Percentiles rank a stretch among this genome's conserved stretches.
phyloP scores from a whole-genome alignment of 2,888 invertebrate genomes.

The Scelioninae gen. 2 region DNA sequence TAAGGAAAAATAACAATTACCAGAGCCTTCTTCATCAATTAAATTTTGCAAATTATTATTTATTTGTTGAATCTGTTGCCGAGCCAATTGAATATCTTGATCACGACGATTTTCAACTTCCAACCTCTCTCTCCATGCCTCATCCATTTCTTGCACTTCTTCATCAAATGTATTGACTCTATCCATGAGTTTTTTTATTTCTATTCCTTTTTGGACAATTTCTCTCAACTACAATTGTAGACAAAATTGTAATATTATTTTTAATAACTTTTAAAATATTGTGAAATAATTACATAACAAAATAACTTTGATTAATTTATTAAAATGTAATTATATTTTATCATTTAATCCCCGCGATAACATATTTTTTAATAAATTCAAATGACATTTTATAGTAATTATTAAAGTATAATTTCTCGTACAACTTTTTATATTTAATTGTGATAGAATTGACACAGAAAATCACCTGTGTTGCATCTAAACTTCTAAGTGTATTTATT shows the following conservation, averaged over 20 bases:
- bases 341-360: too few relatives aligned
- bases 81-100: conserved; percentile 76
- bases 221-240: conserved; percentile 48
- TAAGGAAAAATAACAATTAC: conserved; percentile 69
- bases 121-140: conserved; percentile 74
- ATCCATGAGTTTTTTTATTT: conserved; percentile 62
- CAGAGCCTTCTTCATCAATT: conserved; percentile 76
- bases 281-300: too few relatives aligned
- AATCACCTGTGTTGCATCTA: conserved; percentile 64
- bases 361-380: too few relatives aligned
- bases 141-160: conserved; percentile 65
- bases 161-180: conserved; percentile 63
- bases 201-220: conserved; percentile 57
- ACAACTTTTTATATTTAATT: too few relatives aligned
- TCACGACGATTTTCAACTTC: conserved; percentile 76
- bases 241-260: conserved; percentile 1
- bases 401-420: too few relatives aligned
- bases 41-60: conserved; percentile 76
- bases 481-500: conserved; percentile 60
- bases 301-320: too few relatives aligned
- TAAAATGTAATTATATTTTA: too few relatives aligned
- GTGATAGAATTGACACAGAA: too few relatives aligned
- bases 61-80: conserved; percentile 77
- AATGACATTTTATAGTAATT: too few relatives aligned
- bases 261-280: too few relatives aligned